Conservation (phyloP, 2,113 vertebrate species). For the Cynoglossus semilaevis region DNA sequence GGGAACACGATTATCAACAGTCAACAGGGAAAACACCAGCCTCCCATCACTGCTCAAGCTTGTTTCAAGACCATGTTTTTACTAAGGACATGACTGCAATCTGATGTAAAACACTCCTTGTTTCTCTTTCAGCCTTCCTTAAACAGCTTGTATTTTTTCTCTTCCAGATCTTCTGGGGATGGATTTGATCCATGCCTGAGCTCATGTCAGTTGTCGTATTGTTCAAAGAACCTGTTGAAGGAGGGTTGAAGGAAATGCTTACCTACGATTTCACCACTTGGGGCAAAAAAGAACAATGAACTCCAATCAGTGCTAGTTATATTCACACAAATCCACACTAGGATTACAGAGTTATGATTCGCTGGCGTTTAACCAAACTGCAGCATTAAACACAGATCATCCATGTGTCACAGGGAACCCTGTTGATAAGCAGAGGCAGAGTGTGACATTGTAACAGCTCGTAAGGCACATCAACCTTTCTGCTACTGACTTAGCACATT, state of each 20-base stretch:
- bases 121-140: background rate
- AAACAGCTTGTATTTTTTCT: conserved; percentile 1
- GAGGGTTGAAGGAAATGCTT: conserved; percentile 21
- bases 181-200: conserved; percentile 4
- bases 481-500: conserved; percentile 16
- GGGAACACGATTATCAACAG: conserved; percentile 12
- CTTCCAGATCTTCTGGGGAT: background rate
- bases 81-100: background rate
- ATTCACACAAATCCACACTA: no score
- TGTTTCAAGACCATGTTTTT: background rate
- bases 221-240: conserved; percentile 1
- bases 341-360: background rate
- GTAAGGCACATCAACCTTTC: conserved; percentile 17
- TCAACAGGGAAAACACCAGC: conserved; percentile 11
- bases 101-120: background rate
- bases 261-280: conserved; percentile 18
- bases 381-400: background rate
- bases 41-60: conserved; percentile 16
- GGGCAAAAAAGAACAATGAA: background rate
- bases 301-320: no score
- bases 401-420: conserved; percentile 1
- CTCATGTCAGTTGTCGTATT: background rate
- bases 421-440: conserved; percentile 6
- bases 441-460: background rate
- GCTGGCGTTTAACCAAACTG: background rate